A percentile compares a stretch with the other conserved stretches of the same genome.
Conservation (phyloP, 2,113 vertebrate species). For the Antechinus stuartii region DNA sequence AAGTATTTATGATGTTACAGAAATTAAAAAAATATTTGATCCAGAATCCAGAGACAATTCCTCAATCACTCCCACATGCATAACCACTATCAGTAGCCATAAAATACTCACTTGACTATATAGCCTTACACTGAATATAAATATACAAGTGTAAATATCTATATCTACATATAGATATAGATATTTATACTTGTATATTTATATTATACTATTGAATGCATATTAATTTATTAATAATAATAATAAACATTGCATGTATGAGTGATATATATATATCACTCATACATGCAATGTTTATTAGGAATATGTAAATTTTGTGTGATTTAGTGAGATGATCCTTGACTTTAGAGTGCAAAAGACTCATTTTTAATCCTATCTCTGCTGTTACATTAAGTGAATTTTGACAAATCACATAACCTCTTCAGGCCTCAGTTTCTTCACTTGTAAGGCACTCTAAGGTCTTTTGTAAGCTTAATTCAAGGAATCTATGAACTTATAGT, state of each 20-base stretch:
- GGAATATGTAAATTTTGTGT: neutral
- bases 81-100: neutral
- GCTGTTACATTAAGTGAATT: neutral
- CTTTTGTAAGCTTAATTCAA: neutral
- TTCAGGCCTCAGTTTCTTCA: neutral
- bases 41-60: neutral
- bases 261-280: no score
- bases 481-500: neutral
- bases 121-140: neutral
- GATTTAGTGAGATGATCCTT: neutral
- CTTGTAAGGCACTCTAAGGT: neutral
- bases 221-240: no score
- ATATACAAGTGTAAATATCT: neutral
- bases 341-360: neutral
- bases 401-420: neutral
- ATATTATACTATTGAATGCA: no score
- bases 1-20: neutral
- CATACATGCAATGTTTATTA: no score
- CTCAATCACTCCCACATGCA: no score
- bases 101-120: neutral
- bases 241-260: no score
- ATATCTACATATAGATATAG: neutral
- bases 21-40: neutral
- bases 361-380: neutral
- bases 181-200: no score